Evolutionary conservation across 2,797 vertebrate species (phyloP), one percentile per base, ranked within the genome.

Genomic region (Anomalospiza imberbis): DNA sequence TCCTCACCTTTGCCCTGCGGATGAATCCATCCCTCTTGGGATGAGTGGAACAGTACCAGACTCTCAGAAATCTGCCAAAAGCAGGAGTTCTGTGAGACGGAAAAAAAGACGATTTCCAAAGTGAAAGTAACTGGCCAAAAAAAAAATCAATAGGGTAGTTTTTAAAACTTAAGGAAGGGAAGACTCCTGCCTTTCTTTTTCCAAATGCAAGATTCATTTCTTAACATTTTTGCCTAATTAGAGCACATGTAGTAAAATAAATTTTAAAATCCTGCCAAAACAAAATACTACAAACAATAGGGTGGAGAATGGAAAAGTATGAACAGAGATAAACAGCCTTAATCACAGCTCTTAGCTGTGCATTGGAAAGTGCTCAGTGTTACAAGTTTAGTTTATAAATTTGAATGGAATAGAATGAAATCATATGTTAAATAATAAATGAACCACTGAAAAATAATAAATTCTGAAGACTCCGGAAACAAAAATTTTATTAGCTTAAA

Each of bases 1-100:
- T 85, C 75, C 66, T 96, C 76, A 89, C 82, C 85, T 94, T 62
- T 88, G 66, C 47, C 91, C 61, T 94, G 42, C 70, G 91, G 66
- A 66, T 51, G 40, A 85, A 62, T 80, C 73, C 32, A 11, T 86
- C 81, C 55, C 58, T 79, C 58, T 28, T 61, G 82, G 79, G 62
- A 47, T 18, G n/a, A 75, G 32, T 57, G 45, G 66, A 88, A 36
- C 66, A 38, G 38, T 2, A 67, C 42, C 61, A 93, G 78, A 72
- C 15, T 26, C 36, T 48, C 48, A 80, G 73, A 77, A 89, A 81
- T 55, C 60, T 6, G 2, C 40, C 70, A 75, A 70, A 82, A 70
- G 44, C 76, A 53, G 42, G 58, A 94, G 40, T 74, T 77, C 38
- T 65, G 1, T 28, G 44, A 72, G 28, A 21, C n/a, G 72, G 93